Base-by-base conservation (phyloP, 1,140 invertebrate species). In the Anadara kagoshimensis region DNA sequence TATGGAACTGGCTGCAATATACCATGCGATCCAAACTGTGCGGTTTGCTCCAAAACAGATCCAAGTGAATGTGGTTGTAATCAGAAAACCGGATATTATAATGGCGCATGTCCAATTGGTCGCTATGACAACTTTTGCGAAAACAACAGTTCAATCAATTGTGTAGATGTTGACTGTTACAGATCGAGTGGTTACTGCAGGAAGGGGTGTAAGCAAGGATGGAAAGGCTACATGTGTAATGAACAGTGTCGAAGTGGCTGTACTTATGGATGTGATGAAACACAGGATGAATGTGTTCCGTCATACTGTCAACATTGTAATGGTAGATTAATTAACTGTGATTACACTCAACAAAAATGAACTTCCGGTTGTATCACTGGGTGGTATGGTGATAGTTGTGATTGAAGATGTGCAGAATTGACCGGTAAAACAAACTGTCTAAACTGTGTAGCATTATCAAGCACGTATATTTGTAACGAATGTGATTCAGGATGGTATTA, bases 141-240 rank as follows among this genome's bases (percentile, higher is more conserved):
- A n/a, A n/a, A n/a, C n/a, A n/a, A n/a, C n/a, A n/a, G n/a, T n/a
- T n/a, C n/a, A n/a, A n/a, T n/a, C n/a, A n/a, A n/a, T n/a, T n/a
- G n/a, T n/a, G n/a, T n/a, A n/a, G n/a, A n/a, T n/a, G n/a, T n/a
- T n/a, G n/a, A n/a, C n/a, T n/a, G n/a, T n/a, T n/a, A 20, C n/a
- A n/a, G n/a, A n/a, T n/a, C n/a, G n/a, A n/a, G n/a, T n/a, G n/a
- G n/a, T n/a, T n/a, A n/a, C n/a, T 74, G 72, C 20, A 36, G 49
- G 14, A 24, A 49, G 5, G 72, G 72, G 16, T 74, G 72, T 56
- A 61, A 22, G 22, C 36, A 57, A 7, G 65, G 66, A 1, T 74
- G 12, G 5, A 63, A 74, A 43, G 72, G 72, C 20, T 26, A n/a
- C 3, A 20, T 57, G 18, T 74, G 72, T 64, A 57, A 41, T 20